Evolutionary conservation across 2,797 vertebrate species (phyloP).

Genomic region (Paedocypris micromegethes): DNA sequence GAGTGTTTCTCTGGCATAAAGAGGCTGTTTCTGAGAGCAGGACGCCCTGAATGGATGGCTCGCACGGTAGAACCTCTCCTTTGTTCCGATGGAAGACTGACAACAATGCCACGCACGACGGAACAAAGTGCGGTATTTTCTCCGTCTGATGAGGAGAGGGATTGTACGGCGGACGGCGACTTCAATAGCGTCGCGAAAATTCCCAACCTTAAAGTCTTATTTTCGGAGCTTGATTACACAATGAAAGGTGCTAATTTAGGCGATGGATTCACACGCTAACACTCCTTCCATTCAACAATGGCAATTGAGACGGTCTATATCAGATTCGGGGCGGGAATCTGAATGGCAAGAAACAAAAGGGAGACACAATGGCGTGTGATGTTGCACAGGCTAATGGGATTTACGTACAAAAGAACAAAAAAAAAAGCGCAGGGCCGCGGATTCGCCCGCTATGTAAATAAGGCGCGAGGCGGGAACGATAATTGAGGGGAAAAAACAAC

Average conservation of each 20-base stretch:
- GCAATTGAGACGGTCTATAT: conserved; percentile 21
- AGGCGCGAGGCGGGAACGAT: neutral
- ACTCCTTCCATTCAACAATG: conserved; percentile 27
- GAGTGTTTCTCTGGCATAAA: conserved; percentile 26
- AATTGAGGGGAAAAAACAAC: neutral
- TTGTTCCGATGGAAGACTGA: conserved; percentile 49
- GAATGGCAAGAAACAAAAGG: conserved; percentile 41
- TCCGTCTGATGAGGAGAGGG: conserved; percentile 36
- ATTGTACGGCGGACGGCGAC: conserved; percentile 39
- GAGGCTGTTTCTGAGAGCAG: conserved; percentile 42
- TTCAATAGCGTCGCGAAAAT: conserved; percentile 42
- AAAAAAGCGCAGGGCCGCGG: conserved; percentile 7
- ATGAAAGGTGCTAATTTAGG: conserved; percentile 39
- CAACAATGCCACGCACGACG: conserved; percentile 49
- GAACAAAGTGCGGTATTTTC: conserved; percentile 51
- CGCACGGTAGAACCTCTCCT: conserved; percentile 49
- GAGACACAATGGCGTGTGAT: conserved; percentile 31
- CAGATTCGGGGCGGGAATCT: conserved; percentile 15
- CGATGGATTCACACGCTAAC: conserved; percentile 40
- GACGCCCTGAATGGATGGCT: conserved; percentile 47
- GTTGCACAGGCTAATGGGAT: conserved; percentile 29
- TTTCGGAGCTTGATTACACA: conserved; percentile 42
- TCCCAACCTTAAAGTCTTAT: conserved; percentile 43
- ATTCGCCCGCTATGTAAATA: conserved; percentile 28
- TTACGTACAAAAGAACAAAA: conserved; percentile 30